Base-by-base conservation (phyloP, 1,140 invertebrate species). In the Achroia grisella region DNA sequence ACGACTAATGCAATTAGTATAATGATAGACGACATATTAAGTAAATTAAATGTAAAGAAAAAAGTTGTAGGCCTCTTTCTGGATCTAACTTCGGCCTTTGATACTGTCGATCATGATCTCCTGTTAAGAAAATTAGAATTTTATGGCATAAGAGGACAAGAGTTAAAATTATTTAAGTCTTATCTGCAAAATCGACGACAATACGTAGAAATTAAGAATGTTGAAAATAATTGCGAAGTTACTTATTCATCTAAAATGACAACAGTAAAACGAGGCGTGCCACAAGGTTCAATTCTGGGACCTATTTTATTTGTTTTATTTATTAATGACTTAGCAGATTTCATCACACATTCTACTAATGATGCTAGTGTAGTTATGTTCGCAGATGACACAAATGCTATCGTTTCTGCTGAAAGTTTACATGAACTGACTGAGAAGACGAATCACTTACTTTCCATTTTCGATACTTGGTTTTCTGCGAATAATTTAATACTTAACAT, bases 61-160 rank as follows among this genome's bases (percentile, higher is more conserved):
- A 48, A 33, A 13, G 36, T 39, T 10, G 36, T 11, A 8, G 45
- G 45, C 1, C 10, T 53, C 1, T 53, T 44, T 32, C 10, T 53
- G 1, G 51, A 53, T 12, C 31, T 53, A 2, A 48, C 39, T 13
- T 34, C 39, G 0, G 44, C 51, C 13, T 52, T 52, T 39, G 50
- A 53, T 9, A 34, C 40, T 5, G 27, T 53, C 5, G 40, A 47
- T 30, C 35, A 48, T 35, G 17, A 14, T 0, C 10, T 48, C 0
- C 14, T 54, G 3, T 15, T 48, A n/a, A 35, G 10, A 8, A 54
- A 48, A 30, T 15, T 45, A 10, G 10, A 48, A 10, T 31, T 28
- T 31, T 31, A 31, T 8, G 30, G 30, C 3, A 31, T 31, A n/a
- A 2, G 30, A n/a, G 30, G 8, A n/a, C 9, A 31, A n/a, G 2